Evolutionary conservation across 2,888 invertebrate species (phyloP).

Genomic region (Cordylochernes scorpioides): DNA sequence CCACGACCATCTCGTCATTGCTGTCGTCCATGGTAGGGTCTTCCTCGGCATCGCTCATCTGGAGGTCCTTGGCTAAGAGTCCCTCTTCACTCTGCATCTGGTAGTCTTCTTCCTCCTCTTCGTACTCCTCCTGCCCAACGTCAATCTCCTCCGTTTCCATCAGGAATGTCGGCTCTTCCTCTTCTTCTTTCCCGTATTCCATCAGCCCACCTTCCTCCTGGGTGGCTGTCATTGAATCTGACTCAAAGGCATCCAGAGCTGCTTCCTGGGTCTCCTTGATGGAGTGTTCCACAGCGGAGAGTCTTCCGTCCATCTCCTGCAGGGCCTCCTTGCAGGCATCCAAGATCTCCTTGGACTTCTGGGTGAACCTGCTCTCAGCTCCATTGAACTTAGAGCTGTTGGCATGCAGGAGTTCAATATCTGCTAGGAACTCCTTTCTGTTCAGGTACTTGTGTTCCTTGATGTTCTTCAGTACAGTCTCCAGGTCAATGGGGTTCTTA

Average conservation of each 20-base stretch:
- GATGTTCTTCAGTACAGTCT: constrained; percentile 40
- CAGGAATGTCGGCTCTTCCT: neutral
- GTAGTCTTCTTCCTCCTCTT: constrained; percentile 7
- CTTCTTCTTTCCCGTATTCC: constrained; percentile 4
- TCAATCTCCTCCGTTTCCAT: constrained; percentile 18
- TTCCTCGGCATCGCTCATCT: constrained; percentile 17
- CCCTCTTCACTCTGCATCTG: constrained; percentile 6
- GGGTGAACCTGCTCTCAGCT: constrained; percentile 52
- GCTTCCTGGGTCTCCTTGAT: constrained; percentile 60
- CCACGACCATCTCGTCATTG: constrained; percentile 13
- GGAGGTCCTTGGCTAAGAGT: constrained; percentile 15
- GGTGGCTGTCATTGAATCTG: constrained; percentile 32
- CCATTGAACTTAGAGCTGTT: constrained; percentile 83
- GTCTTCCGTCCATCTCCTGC: constrained; percentile 17
- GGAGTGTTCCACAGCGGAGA: constrained; percentile 64
- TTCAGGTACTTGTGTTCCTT: constrained; percentile 61
- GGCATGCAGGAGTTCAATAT: constrained; percentile 58
- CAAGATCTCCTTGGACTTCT: constrained; percentile 51
- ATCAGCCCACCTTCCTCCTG: constrained; percentile 10
- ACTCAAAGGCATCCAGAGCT: constrained; percentile 55
- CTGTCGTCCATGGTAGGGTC: constrained; percentile 17
- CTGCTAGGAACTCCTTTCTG: constrained; percentile 58
- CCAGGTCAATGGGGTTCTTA: constrained; percentile 79
- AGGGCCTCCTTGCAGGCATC: constrained; percentile 33
- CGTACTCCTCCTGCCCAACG: constrained; percentile 19